Evolutionary conservation across 2,113 vertebrate genomes (phyloP), one percentile per base, ranked within the genome.

Genomic region (Rhinogobius similis): DNA sequence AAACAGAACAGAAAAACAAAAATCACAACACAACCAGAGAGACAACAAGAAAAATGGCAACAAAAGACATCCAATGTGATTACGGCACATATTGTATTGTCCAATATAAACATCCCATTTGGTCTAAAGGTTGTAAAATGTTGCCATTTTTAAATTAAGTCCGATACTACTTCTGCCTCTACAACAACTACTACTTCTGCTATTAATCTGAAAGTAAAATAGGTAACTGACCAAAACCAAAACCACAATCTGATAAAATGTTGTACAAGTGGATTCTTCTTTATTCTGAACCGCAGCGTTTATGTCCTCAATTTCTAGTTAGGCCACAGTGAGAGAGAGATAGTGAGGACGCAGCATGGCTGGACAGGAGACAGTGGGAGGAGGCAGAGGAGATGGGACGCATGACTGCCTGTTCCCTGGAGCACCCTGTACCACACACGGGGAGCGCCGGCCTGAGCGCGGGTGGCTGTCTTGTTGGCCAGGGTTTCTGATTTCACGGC

Each of bases 401-500:
- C 92, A 90, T 92, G 91, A 92, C 87, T 91, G 89, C 85, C 41
- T 80, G 82, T 82, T 89, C 81, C 89, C 87, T 78, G 67, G 86
- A 84, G 81, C 73, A 77, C 64, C 58, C 62, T 53, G 59, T 53
- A 65, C 20, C 86, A 73, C 80, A 75, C 76, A 68, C 71, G 58
- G 68, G 46, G 76, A 82, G 68, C 18, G 64, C 66, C 23, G 72
- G 82, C 82, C 82, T 79, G 86, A 89, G 86, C 83, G 86, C 87
- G 87, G 88, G 90, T 91, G 90, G 88, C 88, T 88, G 86, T 84
- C 88, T 88, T 88, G 88, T 91, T 91, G 91, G 87, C 87, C 83
- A 79, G 79, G 86, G 88, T 90, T 89, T 91, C 90, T 90, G 90
- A 91, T 91, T 91, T 91, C 90, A 91, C 82, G 87, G 90, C 90